These are phyloP conservation scores for Balearica regulorum DNA, from an alignment of 2,797 vertebrate species.

Conservation along the genomic window DNA sequence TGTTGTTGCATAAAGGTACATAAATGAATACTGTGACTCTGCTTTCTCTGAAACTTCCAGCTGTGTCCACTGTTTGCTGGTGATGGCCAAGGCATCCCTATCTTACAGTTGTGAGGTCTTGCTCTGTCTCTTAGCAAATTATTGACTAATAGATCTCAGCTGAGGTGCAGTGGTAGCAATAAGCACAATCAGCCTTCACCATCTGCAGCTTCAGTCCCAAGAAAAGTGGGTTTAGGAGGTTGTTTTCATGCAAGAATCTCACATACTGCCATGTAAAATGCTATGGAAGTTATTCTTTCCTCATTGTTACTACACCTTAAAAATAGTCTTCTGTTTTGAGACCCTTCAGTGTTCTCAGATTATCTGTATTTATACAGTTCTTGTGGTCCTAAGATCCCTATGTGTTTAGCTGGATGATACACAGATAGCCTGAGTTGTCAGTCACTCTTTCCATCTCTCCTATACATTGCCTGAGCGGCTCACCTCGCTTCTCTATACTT, in stretches of 20 bases:
- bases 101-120: neutral
- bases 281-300: neutral
- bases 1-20: neutral
- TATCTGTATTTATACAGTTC: constrained; percentile 17
- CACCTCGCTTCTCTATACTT: neutral
- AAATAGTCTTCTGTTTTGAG: constrained; percentile 3
- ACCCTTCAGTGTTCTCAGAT: neutral
- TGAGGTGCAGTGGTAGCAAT: neutral
- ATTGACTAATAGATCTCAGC: neutral
- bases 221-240: neutral
- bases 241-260: neutral
- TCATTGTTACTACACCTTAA: neutral
- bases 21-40: neutral
- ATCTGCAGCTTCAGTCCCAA: neutral
- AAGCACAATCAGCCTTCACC: neutral
- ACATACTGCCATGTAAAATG: neutral
- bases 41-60: neutral
- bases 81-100: neutral
- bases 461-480: neutral
- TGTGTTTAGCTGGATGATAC: neutral
- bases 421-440: constrained; percentile 26
- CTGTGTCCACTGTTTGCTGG: neutral
- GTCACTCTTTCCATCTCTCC: neutral
- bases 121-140: neutral
- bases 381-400: neutral